phyloP scores from a whole-genome alignment of 35 echinoderm and acorn worm genomes.

The Diadema setosum region DNA sequence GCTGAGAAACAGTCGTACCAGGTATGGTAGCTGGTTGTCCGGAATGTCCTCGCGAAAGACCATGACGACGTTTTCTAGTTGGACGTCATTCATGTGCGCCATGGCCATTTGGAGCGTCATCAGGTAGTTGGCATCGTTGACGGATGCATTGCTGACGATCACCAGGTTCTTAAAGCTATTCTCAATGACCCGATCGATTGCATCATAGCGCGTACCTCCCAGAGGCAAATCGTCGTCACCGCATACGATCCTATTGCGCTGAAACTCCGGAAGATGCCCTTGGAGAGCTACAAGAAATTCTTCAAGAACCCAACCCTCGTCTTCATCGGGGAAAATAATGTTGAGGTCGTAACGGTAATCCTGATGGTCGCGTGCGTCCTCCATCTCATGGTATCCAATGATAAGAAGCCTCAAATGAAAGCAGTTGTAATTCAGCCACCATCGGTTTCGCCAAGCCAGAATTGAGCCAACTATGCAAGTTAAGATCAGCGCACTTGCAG shows the following conservation, averaged over 20 bases:
- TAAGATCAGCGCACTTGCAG: too few species aligned
- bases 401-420: background rate
- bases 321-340: background rate
- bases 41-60: background rate
- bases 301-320: background rate
- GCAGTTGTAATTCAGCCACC: background rate
- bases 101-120: background rate
- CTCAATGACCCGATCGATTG: background rate
- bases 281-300: background rate
- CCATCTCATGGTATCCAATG: background rate
- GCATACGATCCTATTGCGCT: background rate
- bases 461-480: background rate
- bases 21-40: background rate
- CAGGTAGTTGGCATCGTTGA: background rate
- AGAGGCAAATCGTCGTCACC: background rate
- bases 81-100: background rate
- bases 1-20: background rate
- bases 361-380: background rate
- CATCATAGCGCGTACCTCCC: background rate
- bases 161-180: background rate
- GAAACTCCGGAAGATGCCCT: background rate
- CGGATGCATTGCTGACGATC: background rate
- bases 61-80: background rate
- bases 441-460: background rate
- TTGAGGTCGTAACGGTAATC: background rate